Base-by-base conservation (phyloP, 1,140 invertebrate genomes). In the Diorhabda carinulata region DNA sequence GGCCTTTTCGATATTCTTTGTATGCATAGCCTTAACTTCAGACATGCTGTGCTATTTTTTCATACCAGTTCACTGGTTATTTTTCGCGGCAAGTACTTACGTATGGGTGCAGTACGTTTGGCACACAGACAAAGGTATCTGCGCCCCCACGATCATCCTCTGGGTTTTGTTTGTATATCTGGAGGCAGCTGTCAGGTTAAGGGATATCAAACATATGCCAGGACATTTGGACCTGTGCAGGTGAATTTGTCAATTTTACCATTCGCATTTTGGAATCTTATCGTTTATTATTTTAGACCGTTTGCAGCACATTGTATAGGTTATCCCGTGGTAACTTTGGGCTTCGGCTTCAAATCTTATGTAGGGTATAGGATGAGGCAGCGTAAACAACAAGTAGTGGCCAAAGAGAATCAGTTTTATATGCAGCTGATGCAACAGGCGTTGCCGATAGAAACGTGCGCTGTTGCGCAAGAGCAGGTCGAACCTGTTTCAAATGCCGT, bases 21-120 rank as follows among this genome's bases (percentile, higher is more conserved):
- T 99, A 76, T 98, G 95, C 83, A 95, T 99, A 82, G 96, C 97
- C 76, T 88, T 99, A 71, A 98, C 96, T 73, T 98, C 97, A 76
- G 97, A 99, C 85, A 93, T 99, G 89, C 93, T 99, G 83, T 99
- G 96, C 87, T 98, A 97, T 85, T 96, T 99, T 84, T 98, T 99
- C 83, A 98, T 99, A 86, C 98, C 98, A 70, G 91, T 98, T 74
- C 95, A 98, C 82, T 98, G 96, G 92, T 87, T 98, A 78, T 97
- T 98, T 83, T 98, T 99, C 84, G 92, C 94, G 73, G 97, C 97
- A 73, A 98, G 96, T 85, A 98, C 96, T 76, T 98, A 98, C 83
- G 96, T 99, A 68, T 98, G 97, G 97, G 94, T 98, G 76, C 97
- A 99, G 84, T 98, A 97, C 84, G 94, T 98, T 72, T 98, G 97